Evolutionary conservation across 2,797 vertebrate species (phyloP), one percentile per base, ranked within the genome.

Genomic region (Parauchenoglanis punctatus): DNA sequence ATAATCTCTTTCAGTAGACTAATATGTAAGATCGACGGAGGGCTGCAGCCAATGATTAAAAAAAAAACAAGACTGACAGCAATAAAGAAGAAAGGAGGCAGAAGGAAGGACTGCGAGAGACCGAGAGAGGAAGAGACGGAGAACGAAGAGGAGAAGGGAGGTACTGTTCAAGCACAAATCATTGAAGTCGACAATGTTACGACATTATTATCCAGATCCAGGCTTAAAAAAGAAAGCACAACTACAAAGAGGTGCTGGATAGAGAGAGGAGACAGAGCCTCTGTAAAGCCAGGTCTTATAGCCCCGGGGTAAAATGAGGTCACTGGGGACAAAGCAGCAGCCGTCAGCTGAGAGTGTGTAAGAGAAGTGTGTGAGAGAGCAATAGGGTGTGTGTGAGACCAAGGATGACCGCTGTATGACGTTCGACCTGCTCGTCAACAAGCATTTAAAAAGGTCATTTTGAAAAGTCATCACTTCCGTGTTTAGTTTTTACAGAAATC

Each of bases 1-100:
- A 72, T 7, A 49, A 13, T 11, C 44, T 49, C 11, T 12, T 75
- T 49, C 10, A 18, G 6, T 23, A 35, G 28, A 78, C 28, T 35
- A 58, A 31, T 35, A 18, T 17, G 17, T 1, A 31, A 78, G 75
- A 56, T 12, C 28, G 35, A 58, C 28, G 1, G 7, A 18, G 76
- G 7, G 8, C 0, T 20, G 76, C 15, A 78, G 28, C 13, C n/a
- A 1, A 6, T 13, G 54, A 59, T 20, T 23, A 35, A 59, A 54
- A 40, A 58, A 80, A 80, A 80, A 28, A 35, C 31, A 54, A 80
- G 28, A 80, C 77, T 1, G 54, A 40, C 28, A 23, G 13, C 76
- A 23, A 58, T 31, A 23, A 35, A 31, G n/a, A 77, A 31, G 46
- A 52, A n/a, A 93, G 92, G 91, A 94, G 92, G 35, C 35, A 92